These are phyloP conservation scores for Mycteria americana DNA, from an alignment of 2,797 vertebrate species.

Conservation along the genomic window DNA sequence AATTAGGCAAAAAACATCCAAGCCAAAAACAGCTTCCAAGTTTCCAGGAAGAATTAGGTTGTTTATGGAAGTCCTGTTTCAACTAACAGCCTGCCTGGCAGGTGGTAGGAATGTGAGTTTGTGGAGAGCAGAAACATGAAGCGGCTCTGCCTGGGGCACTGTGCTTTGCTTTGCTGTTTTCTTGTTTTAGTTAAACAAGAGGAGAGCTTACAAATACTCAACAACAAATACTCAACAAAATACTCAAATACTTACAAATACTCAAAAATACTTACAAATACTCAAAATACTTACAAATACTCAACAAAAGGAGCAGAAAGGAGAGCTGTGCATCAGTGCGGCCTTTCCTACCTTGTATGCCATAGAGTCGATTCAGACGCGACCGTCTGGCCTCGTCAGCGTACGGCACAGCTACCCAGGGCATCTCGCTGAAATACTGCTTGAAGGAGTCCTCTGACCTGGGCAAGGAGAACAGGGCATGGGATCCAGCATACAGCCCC, in stretches of 20 bases:
- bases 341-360: conserved; percentile 89
- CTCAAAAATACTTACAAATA: no score
- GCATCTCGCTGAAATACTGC: conserved; percentile 99
- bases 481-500: not conserved
- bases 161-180: conserved; percentile 36
- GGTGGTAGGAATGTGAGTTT: conserved; percentile 64
- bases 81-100: conserved; percentile 65
- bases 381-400: conserved; percentile 90
- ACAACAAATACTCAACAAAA: no score
- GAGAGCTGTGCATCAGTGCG: not conserved
- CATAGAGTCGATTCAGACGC: conserved; percentile 93
- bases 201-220: not conserved
- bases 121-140: conserved; percentile 53
- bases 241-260: no score
- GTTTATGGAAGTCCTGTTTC: conserved; percentile 66
- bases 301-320: not conserved
- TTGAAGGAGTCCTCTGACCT: conserved; percentile 98
- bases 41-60: conserved; percentile 69
- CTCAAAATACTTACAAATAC: not conserved
- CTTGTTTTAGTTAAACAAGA: conserved; percentile 27
- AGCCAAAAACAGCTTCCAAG: conserved; percentile 60
- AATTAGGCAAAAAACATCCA: conserved; percentile 57
- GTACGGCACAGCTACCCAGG: conserved; percentile 94
- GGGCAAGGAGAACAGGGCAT: not conserved
- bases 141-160: conserved; percentile 43